These are phyloP conservation scores for Drosophila falleni DNA, from an alignment of 2,888 invertebrate species.

Conservation along the genomic window DNA sequence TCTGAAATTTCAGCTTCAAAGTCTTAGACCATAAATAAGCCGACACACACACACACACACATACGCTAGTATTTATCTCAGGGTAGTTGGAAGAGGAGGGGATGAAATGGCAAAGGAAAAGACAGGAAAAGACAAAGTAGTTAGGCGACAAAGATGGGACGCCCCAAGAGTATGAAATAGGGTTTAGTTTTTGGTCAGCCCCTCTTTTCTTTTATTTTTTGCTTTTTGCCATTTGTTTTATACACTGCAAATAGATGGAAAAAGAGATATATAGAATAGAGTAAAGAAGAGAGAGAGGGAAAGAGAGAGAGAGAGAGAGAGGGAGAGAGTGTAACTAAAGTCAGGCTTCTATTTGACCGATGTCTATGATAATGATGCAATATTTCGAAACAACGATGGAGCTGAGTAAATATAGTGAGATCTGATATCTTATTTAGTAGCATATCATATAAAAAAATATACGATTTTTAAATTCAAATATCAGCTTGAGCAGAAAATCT, in stretches of 20 bases:
- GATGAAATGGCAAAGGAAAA: slow-evolving; percentile 10
- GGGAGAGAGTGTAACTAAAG: not conserved
- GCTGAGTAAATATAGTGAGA: not conserved
- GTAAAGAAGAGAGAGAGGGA: not conserved
- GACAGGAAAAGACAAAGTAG: slow-evolving; percentile 56
- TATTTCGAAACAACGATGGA: not conserved
- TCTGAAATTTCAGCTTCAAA: slow-evolving; percentile 49
- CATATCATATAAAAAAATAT: not conserved
- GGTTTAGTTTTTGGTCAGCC: slow-evolving; percentile 32
- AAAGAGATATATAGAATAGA: not conserved
- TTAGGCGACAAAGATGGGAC: slow-evolving; percentile 46
- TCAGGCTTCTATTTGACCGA: not conserved
- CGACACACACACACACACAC: slow-evolving; percentile 39
- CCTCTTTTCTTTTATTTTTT: slow-evolving; percentile 29
- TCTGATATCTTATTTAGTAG: not conserved
- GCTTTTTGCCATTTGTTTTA: slow-evolving; percentile 28
- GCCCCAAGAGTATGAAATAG: slow-evolving; percentile 5
- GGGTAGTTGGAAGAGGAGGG: slow-evolving; percentile 10
- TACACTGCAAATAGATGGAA: slow-evolving; percentile 34
- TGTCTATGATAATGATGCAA: slow-evolving; percentile 2
- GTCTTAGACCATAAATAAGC: slow-evolving; percentile 70
- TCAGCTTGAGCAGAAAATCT: too few species aligned
- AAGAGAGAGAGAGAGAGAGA: not conserved
- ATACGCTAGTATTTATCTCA: slow-evolving; percentile 45
- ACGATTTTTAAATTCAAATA: too few species aligned